Evolutionary conservation across 1,140 invertebrate genomes (phyloP), one percentile per base, ranked within the genome.

Genomic region (Drosophila funebris): DNA sequence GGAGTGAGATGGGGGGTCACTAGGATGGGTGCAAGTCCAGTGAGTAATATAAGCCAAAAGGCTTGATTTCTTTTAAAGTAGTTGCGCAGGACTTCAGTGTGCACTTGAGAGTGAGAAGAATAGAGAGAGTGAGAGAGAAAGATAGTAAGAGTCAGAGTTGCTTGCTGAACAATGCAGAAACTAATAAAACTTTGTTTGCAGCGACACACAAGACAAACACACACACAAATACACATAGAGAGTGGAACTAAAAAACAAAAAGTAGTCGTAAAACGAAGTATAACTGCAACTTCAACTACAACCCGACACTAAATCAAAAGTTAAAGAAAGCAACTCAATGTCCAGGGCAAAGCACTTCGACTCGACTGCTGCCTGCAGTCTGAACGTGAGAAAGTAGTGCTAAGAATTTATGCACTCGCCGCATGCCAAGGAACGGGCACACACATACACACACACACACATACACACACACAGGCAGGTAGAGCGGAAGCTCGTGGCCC

Each of bases 351-450:
- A 13, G 33, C 11, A 56, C 20, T 39, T 31, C 39, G 36, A 31
- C 7, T 31, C 39, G 36, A 31, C 7, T 37, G 14, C 31, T 54
- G 44, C 9, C 64, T 61, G 76, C 41, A 80, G 72, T 85, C 11
- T 36, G 33, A 57, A 78, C 73, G 81, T 84, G 76, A 64, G 66
- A 71, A 72, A 75, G 50, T 57, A 53, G 46, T 67, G 27, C 46
- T 53, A 56, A 60, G 56, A 85, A 84, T 84, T 85, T 80, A 85
- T 84, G 77, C 81, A 84, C 81, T 84, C 46, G 24, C 52, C 60
- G 63, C 58, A 76, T 73, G 73, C 74, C 75, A 81, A 50, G 41
- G 14, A 31, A 27, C 31, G 31, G 8, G 57, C 24, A 68, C 24
- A 68, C 14, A 46, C 14, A 29, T 7, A 44, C n/a, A 33, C 6